These are phyloP conservation scores for Microplitis mediator DNA, from an alignment of 1,140 invertebrate genomes.

Conservation along the genomic window DNA sequence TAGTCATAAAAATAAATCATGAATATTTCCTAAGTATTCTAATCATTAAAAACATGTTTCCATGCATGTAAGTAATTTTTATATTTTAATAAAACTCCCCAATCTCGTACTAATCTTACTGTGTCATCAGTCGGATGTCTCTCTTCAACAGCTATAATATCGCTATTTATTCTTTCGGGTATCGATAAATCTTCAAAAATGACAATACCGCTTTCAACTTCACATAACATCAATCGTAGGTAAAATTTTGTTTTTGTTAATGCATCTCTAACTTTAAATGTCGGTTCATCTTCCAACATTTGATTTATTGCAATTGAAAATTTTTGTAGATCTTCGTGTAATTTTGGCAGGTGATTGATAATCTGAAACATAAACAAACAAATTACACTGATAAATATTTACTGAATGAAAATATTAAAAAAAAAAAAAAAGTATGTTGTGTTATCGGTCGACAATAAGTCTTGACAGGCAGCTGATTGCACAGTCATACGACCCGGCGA, in stretches of 20 bases:
- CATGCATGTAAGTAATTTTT: constrained; percentile 57
- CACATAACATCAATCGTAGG: constrained; percentile 54
- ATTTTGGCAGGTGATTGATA: constrained; percentile 49
- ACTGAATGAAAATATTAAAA: neutral
- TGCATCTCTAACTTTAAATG: constrained; percentile 37
- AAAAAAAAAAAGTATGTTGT: neutral
- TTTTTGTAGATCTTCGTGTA: constrained; percentile 59
- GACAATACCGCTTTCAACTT: constrained; percentile 54
- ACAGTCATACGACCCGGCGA: constrained; percentile 53
- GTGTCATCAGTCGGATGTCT: constrained; percentile 54
- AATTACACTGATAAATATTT: neutral
- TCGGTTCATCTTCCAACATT: constrained; percentile 49
- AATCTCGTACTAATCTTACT: constrained; percentile 54
- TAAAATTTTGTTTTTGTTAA: constrained; percentile 46
- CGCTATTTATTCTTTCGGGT: constrained; percentile 47
- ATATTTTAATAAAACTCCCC: constrained; percentile 60
- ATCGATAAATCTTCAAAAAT: constrained; percentile 41
- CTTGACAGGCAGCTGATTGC: constrained; percentile 49
- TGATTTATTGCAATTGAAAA: constrained; percentile 60
- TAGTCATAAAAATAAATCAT: too few relatives aligned
- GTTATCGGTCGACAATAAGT: constrained; percentile 38
- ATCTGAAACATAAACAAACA: constrained; percentile 47
- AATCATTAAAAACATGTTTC: constrained; percentile 52
- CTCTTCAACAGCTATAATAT: constrained; percentile 53
- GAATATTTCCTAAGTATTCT: neutral